phyloP scores from a whole-genome alignment of 2,113 vertebrate genomes.

The Coryphaenoides rupestris region DNA sequence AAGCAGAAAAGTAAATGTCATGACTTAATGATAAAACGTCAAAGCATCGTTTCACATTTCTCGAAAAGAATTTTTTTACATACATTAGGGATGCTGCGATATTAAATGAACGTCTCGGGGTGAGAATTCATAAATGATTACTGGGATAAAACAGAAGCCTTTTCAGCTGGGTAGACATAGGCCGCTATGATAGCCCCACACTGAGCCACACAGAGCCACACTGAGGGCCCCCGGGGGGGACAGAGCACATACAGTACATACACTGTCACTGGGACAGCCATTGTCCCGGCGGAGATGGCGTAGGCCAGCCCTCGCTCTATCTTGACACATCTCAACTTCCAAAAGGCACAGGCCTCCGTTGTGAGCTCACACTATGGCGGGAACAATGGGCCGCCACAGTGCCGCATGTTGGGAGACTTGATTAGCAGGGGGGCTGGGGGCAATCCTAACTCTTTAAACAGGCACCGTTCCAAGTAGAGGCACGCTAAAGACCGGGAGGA shows the following conservation, averaged over 20 bases:
- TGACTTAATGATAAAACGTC: neutral
- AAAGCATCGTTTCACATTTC: neutral
- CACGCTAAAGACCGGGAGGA: slow-evolving; percentile 51
- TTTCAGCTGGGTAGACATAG: slow-evolving; percentile 40
- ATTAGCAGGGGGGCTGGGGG: slow-evolving; percentile 61
- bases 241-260: slow-evolving; percentile 64
- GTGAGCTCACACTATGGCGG: slow-evolving; percentile 67
- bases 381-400: slow-evolving; percentile 76
- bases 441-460: slow-evolving; percentile 68
- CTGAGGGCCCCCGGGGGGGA: slow-evolving; percentile 52
- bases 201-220: slow-evolving; percentile 51
- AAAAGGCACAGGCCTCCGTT: slow-evolving; percentile 70
- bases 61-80: too few relatives aligned
- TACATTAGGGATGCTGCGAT: too few relatives aligned
- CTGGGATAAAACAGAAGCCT: slow-evolving; percentile 38
- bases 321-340: slow-evolving; percentile 67
- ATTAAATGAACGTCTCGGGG: too few relatives aligned
- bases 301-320: slow-evolving; percentile 75
- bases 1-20: neutral
- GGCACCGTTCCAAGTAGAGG: slow-evolving; percentile 50
- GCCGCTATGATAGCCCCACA: slow-evolving; percentile 37
- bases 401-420: slow-evolving; percentile 70
- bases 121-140: slow-evolving; percentile 32
- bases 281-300: slow-evolving; percentile 76
- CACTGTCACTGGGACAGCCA: slow-evolving; percentile 66